Conservation (phyloP, 1,140 invertebrate species). For the Telenomus remus region DNA sequence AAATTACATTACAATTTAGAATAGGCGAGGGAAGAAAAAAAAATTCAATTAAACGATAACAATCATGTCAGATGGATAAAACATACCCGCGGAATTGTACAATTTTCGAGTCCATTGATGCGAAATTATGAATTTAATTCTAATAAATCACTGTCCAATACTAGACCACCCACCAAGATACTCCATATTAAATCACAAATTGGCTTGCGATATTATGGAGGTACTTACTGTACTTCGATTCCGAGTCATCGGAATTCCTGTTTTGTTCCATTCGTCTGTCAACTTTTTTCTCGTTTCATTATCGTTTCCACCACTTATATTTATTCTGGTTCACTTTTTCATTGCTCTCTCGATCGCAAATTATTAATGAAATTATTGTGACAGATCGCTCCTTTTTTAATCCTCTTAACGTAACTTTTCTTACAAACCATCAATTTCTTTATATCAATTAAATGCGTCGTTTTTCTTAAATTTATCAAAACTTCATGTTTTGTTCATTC, state of each 20-base stretch:
- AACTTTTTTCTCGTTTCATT: slow-evolving; percentile 49
- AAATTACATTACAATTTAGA: too few species aligned
- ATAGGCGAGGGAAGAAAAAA: too few species aligned
- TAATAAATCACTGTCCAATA: slow-evolving; percentile 60
- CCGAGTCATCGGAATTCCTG: slow-evolving; percentile 50
- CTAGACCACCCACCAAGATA: slow-evolving; percentile 72
- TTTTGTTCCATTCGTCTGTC: slow-evolving; percentile 56
- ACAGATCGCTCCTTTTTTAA: slow-evolving; percentile 45
- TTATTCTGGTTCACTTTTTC: slow-evolving; percentile 37
- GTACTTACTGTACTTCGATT: slow-evolving; percentile 49
- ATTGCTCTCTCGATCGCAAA: slow-evolving; percentile 49
- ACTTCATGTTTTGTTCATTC: too few species aligned
- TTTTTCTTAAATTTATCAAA: too few species aligned
- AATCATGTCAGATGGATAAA: too few species aligned
- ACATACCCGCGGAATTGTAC: too few species aligned
- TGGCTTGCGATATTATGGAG: slow-evolving; percentile 49
- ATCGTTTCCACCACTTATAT: slow-evolving; percentile 32
- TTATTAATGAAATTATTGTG: slow-evolving; percentile 74
- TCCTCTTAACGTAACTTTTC: too few species aligned
- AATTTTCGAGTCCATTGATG: too few species aligned
- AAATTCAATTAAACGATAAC: too few species aligned
- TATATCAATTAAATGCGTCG: too few species aligned
- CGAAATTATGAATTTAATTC: slow-evolving; percentile 10
- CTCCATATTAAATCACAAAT: slow-evolving; percentile 71
- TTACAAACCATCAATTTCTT: too few species aligned